Conservation (phyloP, 2,113 vertebrate genomes). For the Canis aureus region DNA sequence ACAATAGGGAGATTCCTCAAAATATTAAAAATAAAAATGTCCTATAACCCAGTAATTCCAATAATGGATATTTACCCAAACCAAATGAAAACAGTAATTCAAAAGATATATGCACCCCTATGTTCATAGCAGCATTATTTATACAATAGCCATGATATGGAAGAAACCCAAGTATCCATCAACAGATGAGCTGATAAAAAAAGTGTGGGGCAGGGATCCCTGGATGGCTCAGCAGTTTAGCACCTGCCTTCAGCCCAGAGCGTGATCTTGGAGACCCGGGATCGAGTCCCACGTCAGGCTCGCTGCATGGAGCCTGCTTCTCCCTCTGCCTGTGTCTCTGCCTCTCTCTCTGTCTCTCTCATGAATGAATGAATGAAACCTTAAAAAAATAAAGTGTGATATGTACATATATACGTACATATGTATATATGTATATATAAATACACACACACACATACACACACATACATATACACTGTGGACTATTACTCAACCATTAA, state of each 20-base stretch:
- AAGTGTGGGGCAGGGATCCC: background rate
- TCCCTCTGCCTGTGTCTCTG: no score
- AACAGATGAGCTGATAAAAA: background rate
- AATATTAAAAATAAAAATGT: background rate
- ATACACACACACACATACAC: no score
- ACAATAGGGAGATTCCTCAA: background rate
- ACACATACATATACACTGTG: background rate
- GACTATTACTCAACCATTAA: background rate
- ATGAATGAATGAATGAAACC: no score
- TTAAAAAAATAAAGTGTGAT: background rate
- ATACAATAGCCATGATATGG: background rate
- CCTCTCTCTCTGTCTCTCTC: no score
- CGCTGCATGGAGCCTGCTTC: no score
- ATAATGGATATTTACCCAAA: background rate
- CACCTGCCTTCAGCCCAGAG: no score
- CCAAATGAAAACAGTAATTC: background rate
- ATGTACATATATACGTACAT: no score
- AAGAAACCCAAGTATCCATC: background rate
- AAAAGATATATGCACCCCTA: background rate
- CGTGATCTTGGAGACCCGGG: no score
- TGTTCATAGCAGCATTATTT: background rate
- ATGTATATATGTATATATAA: no score
- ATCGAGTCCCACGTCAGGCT: no score
- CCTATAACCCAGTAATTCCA: background rate
- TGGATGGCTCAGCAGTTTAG: no score